These are phyloP conservation scores for Ictidomys tridecemlineatus DNA, from an alignment of 2,113 vertebrate species.

Conservation along the genomic window DNA sequence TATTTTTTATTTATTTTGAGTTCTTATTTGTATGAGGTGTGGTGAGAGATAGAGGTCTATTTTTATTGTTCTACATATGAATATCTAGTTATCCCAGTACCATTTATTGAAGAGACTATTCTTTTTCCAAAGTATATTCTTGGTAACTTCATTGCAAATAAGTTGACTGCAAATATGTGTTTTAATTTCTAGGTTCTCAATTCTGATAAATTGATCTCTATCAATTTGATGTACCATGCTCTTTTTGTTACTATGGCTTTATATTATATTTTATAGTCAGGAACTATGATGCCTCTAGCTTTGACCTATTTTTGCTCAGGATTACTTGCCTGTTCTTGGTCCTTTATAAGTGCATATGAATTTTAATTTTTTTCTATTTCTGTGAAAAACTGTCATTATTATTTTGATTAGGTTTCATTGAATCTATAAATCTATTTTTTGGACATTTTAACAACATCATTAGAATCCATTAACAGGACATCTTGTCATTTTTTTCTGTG, in stretches of 20 bases:
- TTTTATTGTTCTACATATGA: not conserved
- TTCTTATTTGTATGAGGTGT: not conserved
- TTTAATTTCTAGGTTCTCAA: not conserved
- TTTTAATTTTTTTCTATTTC: not conserved
- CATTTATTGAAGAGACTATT: not conserved
- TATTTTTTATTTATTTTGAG: not conserved
- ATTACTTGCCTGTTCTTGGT: not conserved
- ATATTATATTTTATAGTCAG: not conserved
- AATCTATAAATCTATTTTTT: too few species aligned
- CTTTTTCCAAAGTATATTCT: not conserved
- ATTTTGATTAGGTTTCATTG: not conserved
- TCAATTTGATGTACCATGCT: not conserved
- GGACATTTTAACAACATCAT: not conserved
- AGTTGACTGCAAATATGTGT: not conserved
- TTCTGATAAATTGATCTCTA: not conserved
- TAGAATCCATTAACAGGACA: not conserved
- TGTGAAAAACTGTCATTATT: not conserved
- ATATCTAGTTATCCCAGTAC: too few species aligned
- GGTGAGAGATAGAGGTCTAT: not conserved
- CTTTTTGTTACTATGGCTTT: not conserved
- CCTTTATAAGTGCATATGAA: not conserved
- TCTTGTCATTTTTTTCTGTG: not conserved
- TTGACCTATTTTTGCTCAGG: not conserved
- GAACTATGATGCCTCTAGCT: not conserved
- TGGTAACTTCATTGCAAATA: not conserved